Conservation (phyloP, 2,113 vertebrate species). For the Dromas ardeola region DNA sequence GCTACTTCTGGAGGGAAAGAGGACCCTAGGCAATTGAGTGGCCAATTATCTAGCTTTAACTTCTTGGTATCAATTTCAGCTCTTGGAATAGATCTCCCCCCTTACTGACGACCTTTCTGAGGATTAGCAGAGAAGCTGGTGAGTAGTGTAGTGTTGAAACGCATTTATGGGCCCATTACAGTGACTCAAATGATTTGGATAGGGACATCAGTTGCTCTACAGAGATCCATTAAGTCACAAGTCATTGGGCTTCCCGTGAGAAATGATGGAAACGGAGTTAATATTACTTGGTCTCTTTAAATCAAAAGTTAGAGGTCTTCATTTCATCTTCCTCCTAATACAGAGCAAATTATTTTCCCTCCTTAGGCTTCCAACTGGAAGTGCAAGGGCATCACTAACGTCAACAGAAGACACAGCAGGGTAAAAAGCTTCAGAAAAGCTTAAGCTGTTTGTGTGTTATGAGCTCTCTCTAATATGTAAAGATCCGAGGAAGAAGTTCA, state of each 20-base stretch:
- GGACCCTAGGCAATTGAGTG: background rate
- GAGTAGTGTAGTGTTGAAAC: background rate
- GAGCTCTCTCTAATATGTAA: background rate
- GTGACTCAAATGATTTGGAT: background rate
- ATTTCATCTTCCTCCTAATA: background rate
- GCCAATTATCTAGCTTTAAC: background rate
- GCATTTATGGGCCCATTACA: background rate
- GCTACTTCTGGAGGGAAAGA: background rate
- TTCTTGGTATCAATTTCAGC: conserved; percentile 32
- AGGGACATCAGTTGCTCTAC: background rate
- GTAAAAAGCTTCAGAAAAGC: background rate
- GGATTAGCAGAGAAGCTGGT: conserved; percentile 2
- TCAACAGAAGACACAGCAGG: background rate
- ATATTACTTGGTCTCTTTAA: background rate
- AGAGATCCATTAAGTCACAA: background rate
- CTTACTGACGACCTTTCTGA: conserved; percentile 3
- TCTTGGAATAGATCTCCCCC: conserved; percentile 14
- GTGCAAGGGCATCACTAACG: background rate
- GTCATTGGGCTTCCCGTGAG: background rate
- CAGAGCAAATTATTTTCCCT: background rate
- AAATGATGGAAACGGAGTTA: background rate
- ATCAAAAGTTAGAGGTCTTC: background rate
- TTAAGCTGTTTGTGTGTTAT: background rate
- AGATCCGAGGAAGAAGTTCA: background rate
- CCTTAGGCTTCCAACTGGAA: background rate